A percentile compares a stretch with the other conserved stretches of the same genome.
Evolutionary conservation across 2,888 invertebrate genomes (phyloP).

Genomic region (Drosophila vallismaia): DNA sequence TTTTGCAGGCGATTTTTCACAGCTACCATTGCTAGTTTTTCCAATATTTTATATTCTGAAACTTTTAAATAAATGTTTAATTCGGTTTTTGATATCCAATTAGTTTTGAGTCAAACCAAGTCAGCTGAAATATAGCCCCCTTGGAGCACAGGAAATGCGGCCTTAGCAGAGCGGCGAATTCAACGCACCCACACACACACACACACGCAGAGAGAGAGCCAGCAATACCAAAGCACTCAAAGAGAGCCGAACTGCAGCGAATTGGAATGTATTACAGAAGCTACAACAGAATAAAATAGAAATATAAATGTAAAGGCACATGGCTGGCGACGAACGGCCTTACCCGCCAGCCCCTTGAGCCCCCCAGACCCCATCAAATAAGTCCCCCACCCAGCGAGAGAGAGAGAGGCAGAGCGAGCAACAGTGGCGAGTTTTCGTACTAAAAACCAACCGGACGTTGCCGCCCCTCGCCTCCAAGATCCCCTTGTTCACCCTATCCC

Average conservation of each 20-base stretch:
- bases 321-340: slow-evolving; percentile 38
- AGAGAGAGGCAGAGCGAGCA: slow-evolving; percentile 29
- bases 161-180: slow-evolving; percentile 31
- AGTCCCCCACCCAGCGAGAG: slow-evolving; percentile 22
- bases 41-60: not conserved
- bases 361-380: not conserved
- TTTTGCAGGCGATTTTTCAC: slow-evolving; percentile 20
- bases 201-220: not conserved
- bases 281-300: slow-evolving; percentile 23
- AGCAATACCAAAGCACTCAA: slow-evolving; percentile 4
- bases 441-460: slow-evolving; percentile 79
- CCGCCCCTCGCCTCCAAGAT: slow-evolving; percentile 57
- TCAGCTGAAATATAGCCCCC: not conserved
- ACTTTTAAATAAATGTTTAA: not conserved
- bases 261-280: slow-evolving; percentile 38
- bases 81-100: not conserved
- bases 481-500: slow-evolving; percentile 21
- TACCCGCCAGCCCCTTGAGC: not conserved
- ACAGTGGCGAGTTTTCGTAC: slow-evolving; percentile 66
- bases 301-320: slow-evolving; percentile 34
- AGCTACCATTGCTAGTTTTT: not conserved
- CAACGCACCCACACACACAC: slow-evolving; percentile 5
- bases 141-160: slow-evolving; percentile 60
- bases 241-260: slow-evolving; percentile 13
- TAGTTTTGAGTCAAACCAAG: not conserved